Base-by-base conservation (phyloP, 2,888 invertebrate species). In the Andrena bicolor region DNA sequence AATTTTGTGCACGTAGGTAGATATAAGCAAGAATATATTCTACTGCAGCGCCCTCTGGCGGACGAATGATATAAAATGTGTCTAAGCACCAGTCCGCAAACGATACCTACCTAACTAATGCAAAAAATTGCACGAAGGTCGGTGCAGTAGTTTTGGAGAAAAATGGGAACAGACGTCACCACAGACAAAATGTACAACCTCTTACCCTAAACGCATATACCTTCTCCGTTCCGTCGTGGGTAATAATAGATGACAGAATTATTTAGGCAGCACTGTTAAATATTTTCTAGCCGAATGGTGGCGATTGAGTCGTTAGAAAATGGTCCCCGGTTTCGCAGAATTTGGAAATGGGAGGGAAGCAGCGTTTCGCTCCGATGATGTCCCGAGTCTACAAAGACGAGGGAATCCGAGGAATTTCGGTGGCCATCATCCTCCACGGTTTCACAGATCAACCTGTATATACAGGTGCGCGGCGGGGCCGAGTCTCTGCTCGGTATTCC, bases 401-500 rank as follows among this genome's bases (percentile, higher is more conserved):
- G 60, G 61, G 68, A 75, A 77, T 66, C 32, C 35, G 13, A 8
- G 60, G 49, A 53, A 74, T 69, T 58, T 66, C 56, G 66, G 35
- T 41, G 30, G 16, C 48, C 20, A 10, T 30, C 30, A n/a, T 32
- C 26, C 13, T 4, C 72, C 48, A 53, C 64, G 63, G 60, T 70
- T 61, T 60, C 76, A 70, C 71, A 70, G 74, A 70, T 80, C 81
- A 70, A 58, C 73, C 71, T 51, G 65, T 69, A 81, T 58, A 61
- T 56, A 56, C 73, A 75, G 63, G 79, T 70, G 68, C 49, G 35
- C 63, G 48, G 32, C 8, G 26, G 8, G 51, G 48, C 16, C 1
- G 69, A 63, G 58, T 60, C 48, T 71, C 86, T 82, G 68, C 74
- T 88, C 85, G 83, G 87, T 88, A 87, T 87, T 89, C 87, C 80